phyloP scores from a whole-genome alignment of 2,797 vertebrate genomes.

The Hipposideros larvatus region DNA sequence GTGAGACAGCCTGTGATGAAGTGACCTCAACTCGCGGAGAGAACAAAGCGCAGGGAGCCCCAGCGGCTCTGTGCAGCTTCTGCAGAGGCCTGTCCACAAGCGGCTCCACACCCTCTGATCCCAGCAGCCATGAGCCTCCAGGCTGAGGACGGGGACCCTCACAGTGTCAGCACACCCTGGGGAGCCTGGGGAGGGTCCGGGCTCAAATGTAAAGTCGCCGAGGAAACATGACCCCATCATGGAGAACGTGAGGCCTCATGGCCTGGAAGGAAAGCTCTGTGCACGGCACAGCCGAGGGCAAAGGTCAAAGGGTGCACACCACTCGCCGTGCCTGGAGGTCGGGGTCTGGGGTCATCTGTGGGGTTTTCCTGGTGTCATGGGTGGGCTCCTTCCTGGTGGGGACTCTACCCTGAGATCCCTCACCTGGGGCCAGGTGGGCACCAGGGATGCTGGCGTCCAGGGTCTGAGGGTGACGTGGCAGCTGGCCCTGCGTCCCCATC shows the following conservation, averaged over 20 bases:
- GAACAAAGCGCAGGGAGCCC: no score
- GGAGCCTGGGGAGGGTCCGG: rapidly evolving
- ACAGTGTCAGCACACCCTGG: no score
- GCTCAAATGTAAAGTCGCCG: no score
- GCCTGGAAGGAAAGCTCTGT: no score
- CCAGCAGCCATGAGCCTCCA: rapidly evolving
- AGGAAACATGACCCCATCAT: no score
- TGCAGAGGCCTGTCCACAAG: not conserved
- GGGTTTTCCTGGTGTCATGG: rapidly evolving
- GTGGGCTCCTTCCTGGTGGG: not conserved
- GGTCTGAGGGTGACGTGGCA: not conserved
- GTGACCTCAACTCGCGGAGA: not conserved
- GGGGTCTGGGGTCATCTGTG: no score
- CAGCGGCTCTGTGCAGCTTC: not conserved
- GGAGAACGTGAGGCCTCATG: not conserved
- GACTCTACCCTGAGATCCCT: not conserved
- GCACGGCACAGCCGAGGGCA: no score
- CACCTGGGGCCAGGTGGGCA: no score
- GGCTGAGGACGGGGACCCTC: not conserved
- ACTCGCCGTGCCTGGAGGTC: not conserved
- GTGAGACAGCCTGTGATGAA: not conserved
- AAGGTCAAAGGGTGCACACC: no score
- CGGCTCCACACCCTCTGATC: not conserved
- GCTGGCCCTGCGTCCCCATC: not conserved
- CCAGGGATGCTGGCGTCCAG: not conserved